phyloP scores from a whole-genome alignment of 2,888 invertebrate species.

The Caradrina clavipalpis region DNA sequence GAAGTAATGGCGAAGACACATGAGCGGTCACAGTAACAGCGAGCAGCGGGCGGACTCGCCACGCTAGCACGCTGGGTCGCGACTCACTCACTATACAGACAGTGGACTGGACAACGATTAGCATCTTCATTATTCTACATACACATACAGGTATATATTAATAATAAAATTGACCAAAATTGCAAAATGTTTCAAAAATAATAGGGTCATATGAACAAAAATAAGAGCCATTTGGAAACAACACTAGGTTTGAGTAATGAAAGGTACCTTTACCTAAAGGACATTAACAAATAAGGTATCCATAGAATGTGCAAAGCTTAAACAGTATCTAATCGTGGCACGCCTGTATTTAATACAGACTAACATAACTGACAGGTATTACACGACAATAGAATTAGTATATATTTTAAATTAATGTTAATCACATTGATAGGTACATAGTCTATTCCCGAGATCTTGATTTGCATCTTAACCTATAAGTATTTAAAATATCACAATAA shows the following conservation, averaged over 20 bases:
- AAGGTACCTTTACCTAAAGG: slow-evolving; percentile 61
- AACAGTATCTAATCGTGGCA: slow-evolving; percentile 70
- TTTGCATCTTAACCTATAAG: slow-evolving; percentile 88
- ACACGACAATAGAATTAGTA: slow-evolving; percentile 69
- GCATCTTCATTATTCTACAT: slow-evolving; percentile 79
- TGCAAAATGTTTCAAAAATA: slow-evolving; percentile 80
- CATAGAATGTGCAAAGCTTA: slow-evolving; percentile 72
- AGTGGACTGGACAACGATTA: slow-evolving; percentile 80
- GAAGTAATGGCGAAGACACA: slow-evolving; percentile 72
- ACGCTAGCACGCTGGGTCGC: slow-evolving; percentile 22
- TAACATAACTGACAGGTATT: slow-evolving; percentile 70
- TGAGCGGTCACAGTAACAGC: slow-evolving; percentile 60
- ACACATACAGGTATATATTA: slow-evolving; percentile 79
- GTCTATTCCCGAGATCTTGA: slow-evolving; percentile 86
- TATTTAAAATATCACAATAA: slow-evolving; percentile 91
- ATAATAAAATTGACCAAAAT: slow-evolving; percentile 86
- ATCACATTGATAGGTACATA: slow-evolving; percentile 87
- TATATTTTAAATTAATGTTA: slow-evolving; percentile 81
- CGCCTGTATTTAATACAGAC: slow-evolving; percentile 81
- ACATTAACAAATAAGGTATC: slow-evolving; percentile 65
- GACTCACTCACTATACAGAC: slow-evolving; percentile 61
- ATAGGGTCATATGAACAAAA: slow-evolving; percentile 60
- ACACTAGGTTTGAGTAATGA: slow-evolving; percentile 62
- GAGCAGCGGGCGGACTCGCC: slow-evolving; percentile 46
- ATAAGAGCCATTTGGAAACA: slow-evolving; percentile 57